These are phyloP conservation scores for Muntiacus muntjak DNA, from an alignment of 2,113 vertebrate genomes.

Conservation along the genomic window DNA sequence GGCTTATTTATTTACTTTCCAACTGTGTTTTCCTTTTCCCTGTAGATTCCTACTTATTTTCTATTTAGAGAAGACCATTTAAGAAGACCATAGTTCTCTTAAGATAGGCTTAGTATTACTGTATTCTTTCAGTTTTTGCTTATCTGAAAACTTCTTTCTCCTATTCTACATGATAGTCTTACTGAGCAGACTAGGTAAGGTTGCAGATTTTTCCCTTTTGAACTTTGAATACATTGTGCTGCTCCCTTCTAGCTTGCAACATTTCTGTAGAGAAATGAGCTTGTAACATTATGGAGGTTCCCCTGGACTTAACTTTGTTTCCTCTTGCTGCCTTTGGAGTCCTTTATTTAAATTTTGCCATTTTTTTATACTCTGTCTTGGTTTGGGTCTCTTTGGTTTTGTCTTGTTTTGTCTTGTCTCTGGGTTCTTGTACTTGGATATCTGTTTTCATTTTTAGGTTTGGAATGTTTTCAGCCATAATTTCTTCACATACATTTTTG, in stretches of 20 bases:
- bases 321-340: background rate
- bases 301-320: background rate
- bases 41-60: background rate
- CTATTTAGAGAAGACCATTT: background rate
- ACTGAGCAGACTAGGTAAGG: background rate
- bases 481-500: background rate
- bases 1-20: background rate
- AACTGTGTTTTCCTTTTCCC: background rate
- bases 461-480: background rate
- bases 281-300: background rate
- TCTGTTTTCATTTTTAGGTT: background rate
- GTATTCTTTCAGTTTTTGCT: background rate
- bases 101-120: background rate
- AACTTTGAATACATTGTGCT: background rate
- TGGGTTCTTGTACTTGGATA: background rate
- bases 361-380: background rate
- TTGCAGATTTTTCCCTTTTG: background rate
- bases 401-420: background rate
- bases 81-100: background rate
- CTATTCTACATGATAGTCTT: background rate
- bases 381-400: background rate
- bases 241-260: background rate
- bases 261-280: background rate
- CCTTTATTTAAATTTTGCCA: background rate
- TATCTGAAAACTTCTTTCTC: background rate